phyloP scores from a whole-genome alignment of 1,140 invertebrate genomes.

The Xylocopa sonorina region DNA sequence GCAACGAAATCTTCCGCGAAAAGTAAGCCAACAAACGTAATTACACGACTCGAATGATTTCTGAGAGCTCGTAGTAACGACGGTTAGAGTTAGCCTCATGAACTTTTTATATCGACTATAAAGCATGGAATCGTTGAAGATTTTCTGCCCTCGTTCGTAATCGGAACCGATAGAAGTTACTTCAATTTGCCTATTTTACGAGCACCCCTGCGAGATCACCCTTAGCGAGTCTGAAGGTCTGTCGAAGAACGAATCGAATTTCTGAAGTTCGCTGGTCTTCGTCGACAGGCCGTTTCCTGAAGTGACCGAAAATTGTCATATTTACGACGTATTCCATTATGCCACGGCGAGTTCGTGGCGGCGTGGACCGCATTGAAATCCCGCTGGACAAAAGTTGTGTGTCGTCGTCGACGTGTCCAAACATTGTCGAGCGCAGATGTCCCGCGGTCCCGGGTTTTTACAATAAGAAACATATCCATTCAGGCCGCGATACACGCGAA shows the following conservation, averaged over 20 bases:
- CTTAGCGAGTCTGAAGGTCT: not conserved
- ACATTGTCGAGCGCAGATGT: constrained; percentile 80
- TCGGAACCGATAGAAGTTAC: not conserved
- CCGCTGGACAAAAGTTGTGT: constrained; percentile 78
- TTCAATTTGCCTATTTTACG: not conserved
- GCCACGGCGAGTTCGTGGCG: constrained; percentile 62
- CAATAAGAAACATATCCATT: constrained; percentile 52
- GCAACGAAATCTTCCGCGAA: not conserved
- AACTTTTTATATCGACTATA: not conserved
- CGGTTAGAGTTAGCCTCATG: too few species aligned
- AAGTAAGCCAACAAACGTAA: not conserved
- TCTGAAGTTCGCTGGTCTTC: constrained; percentile 4
- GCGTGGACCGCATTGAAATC: constrained; percentile 74
- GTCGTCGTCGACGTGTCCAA: constrained; percentile 74
- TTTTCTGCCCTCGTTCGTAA: not conserved
- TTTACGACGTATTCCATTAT: constrained; percentile 77
- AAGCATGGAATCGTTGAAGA: not conserved
- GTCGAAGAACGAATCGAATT: constrained; percentile 35
- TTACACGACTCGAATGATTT: not conserved
- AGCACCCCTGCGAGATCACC: not conserved
- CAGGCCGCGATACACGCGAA: constrained; percentile 50
- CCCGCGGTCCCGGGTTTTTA: constrained; percentile 56
- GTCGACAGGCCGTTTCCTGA: constrained; percentile 34
- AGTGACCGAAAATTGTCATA: constrained; percentile 63
- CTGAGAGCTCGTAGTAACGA: too few species aligned